phyloP scores from a whole-genome alignment of 2,797 vertebrate species.

The Liasis olivaceus region DNA sequence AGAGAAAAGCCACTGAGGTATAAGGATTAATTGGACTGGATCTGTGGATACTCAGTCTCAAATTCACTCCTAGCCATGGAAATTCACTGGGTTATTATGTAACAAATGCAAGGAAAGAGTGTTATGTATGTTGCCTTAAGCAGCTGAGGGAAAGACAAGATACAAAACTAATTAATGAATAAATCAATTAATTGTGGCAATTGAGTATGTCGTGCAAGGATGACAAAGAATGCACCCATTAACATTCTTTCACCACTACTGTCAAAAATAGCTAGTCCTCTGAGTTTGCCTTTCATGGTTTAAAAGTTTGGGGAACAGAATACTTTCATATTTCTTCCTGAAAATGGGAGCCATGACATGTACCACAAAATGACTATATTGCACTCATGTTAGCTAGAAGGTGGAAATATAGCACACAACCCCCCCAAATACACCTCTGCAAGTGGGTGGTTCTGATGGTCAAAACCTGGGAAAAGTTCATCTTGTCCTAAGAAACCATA shows the following conservation, averaged over 20 bases:
- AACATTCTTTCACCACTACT: neutral
- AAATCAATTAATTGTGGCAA: neutral
- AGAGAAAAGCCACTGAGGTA: neutral
- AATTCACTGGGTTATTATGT: neutral
- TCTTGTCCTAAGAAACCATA: neutral
- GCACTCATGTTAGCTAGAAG: neutral
- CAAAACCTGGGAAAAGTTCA: neutral
- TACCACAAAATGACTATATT: too few relatives aligned
- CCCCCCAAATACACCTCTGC: neutral
- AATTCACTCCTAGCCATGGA: neutral
- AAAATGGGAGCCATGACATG: neutral
- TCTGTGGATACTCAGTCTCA: neutral
- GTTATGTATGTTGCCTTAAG: neutral
- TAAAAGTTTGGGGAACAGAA: neutral
- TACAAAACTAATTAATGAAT: neutral
- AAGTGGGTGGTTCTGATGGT: neutral
- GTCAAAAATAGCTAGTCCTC: neutral
- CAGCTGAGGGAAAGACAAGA: neutral
- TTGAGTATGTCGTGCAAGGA: neutral
- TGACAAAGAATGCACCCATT: neutral
- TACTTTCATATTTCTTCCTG: neutral
- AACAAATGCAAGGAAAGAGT: neutral
- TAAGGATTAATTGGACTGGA: neutral
- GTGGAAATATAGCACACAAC: neutral
- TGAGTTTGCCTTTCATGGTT: neutral